Base-by-base conservation (phyloP, 1,140 invertebrate genomes). In the Cherax quadricarinatus region DNA sequence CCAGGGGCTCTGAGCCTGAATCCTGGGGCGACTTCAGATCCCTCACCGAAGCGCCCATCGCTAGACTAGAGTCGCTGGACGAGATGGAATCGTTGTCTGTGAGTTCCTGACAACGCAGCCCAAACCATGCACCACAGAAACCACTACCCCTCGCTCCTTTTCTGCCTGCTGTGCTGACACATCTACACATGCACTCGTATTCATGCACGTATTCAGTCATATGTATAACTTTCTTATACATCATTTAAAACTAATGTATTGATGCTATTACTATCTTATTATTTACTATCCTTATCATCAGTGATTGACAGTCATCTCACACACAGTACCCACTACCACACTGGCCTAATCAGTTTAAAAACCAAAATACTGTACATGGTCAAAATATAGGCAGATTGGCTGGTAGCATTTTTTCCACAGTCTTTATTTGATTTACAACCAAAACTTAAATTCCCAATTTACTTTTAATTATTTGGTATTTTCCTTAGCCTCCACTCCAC, bases 31-130 rank as follows among this genome's bases (percentile, higher is more conserved):
- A 96, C 84, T 96, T 96, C 88, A 94, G 95, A 84, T 95, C 95
- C 84, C 95, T 95, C 87, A 95, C 94, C 57, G 96, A 94, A 89
- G 96, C 96, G 66, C 96, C 96, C 48, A 97, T 97, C 86, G 96
- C 96, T 57, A 96, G 96, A 94, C 95, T 97, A 92, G 96, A 97
- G 94, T 97, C 96, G 24, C 94, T 97, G 83, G 96, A 97, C 93
- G 96, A 97, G 94, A 95, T 97, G 89, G 96, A 96, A 94, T 93
- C 92, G 95, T 95, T 93, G 95, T 94, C 94, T 89, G 94, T 95
- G 86, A 92, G 93, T 93, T 86, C 86, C 86, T 75, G 80, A 88
- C 79, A 82, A 83, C 80, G 70, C 86, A 75, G 53, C 70, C 73
- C 86, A 87, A 51, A 87, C 86, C 86, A 88, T 75, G n/a, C 82